Conservation (phyloP, 2,113 vertebrate species). For the Barnardius zonarius region DNA sequence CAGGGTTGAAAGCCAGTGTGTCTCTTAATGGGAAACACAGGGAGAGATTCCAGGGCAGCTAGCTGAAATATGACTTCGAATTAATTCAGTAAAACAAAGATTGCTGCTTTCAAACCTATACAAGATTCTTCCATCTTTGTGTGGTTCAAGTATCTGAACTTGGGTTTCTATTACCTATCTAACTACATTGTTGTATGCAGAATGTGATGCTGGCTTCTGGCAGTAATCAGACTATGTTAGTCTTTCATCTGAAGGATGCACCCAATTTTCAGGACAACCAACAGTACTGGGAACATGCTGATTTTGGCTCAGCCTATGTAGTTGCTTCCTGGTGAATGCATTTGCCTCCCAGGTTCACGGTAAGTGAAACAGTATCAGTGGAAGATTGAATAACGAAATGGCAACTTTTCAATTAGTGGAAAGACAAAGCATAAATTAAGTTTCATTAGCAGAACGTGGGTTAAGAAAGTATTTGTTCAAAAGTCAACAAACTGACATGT, state of each 20-base stretch:
- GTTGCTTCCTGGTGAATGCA: not conserved
- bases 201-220: not conserved
- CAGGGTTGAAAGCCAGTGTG: not conserved
- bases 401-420: not conserved
- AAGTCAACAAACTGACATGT: not conserved
- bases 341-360: not conserved
- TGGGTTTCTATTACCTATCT: not conserved
- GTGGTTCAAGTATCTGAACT: not conserved
- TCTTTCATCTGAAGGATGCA: not conserved
- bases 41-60: not conserved
- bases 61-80: not conserved
- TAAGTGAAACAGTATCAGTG: not conserved
- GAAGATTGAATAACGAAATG: not conserved
- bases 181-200: not conserved
- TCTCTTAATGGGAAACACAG: not conserved
- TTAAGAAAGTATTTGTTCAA: not conserved
- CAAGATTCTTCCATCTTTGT: not conserved
- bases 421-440: not conserved
- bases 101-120: not conserved
- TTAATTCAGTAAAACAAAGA: not conserved
- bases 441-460: not conserved
- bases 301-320: not conserved
- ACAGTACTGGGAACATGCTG: accelerated
- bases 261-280: not conserved
- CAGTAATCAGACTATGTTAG: not conserved